These are phyloP conservation scores for Callithrix jacchus DNA, from an alignment of 2,113 vertebrate species.

Conservation along the genomic window DNA sequence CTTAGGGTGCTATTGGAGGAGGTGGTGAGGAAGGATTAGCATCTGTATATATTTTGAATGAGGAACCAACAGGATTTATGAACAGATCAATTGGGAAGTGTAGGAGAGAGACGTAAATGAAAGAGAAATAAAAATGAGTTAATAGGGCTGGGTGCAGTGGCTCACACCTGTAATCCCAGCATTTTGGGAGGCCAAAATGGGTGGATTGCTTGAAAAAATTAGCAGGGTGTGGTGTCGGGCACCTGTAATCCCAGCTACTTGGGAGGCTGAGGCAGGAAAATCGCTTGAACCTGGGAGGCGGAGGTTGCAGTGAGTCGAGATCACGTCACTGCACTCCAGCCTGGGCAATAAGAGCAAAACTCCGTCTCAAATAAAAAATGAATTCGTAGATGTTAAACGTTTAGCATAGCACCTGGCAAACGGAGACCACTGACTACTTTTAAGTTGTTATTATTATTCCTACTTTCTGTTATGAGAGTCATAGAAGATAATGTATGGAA, in stretches of 20 bases:
- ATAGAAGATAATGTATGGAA: neutral
- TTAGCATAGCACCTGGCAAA: neutral
- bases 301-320: neutral
- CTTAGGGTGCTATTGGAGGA: neutral
- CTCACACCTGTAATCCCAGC: neutral
- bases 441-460: neutral
- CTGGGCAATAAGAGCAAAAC: neutral
- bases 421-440: neutral
- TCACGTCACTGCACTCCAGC: neutral
- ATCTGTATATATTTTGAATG: neutral
- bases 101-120: neutral
- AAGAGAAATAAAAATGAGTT: neutral
- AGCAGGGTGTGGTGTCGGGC: neutral
- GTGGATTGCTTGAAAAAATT: neutral
- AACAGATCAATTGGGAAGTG: neutral
- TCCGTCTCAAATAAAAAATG: neutral
- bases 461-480: neutral
- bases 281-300: neutral
- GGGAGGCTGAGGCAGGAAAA: neutral
- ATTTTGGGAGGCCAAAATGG: neutral
- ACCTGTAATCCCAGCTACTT: neutral
- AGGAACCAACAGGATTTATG: neutral
- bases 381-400: neutral
- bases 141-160: neutral
- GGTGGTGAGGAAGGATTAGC: neutral